Evolutionary conservation across 2,797 vertebrate species (phyloP).

Genomic region (Sebastes hubbsi): DNA sequence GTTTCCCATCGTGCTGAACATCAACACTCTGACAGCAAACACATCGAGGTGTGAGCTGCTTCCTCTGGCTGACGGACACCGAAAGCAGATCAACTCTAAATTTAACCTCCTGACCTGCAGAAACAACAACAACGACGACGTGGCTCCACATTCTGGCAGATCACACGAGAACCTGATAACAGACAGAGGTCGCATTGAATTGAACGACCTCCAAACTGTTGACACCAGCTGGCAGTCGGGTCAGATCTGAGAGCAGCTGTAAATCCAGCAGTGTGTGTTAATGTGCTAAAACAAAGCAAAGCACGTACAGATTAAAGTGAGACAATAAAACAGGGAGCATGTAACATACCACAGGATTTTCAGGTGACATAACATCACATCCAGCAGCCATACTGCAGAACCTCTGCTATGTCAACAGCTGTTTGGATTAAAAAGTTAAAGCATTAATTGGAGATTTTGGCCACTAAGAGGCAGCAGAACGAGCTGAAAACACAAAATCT

Average conservation of each 20-base stretch:
- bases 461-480: background rate
- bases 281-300: constrained; percentile 10
- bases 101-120: constrained; percentile 33
- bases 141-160: constrained; percentile 22
- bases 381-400: background rate
- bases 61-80: constrained; percentile 6
- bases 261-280: background rate
- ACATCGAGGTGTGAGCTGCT: background rate
- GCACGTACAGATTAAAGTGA: background rate
- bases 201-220: constrained; percentile 20
- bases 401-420: background rate
- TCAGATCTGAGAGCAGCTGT: background rate
- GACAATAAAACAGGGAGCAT: background rate
- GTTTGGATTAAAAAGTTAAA: background rate
- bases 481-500: background rate
- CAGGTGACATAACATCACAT: background rate
- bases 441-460: background rate
- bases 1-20: background rate
- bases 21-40: background rate
- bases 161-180: constrained; percentile 7
- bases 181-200: constrained; percentile 10
- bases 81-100: constrained; percentile 14
- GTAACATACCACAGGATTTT: background rate
- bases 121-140: background rate
- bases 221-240: background rate